Conservation (phyloP, 2,888 invertebrate genomes). For the Hypena proboscidalis region DNA sequence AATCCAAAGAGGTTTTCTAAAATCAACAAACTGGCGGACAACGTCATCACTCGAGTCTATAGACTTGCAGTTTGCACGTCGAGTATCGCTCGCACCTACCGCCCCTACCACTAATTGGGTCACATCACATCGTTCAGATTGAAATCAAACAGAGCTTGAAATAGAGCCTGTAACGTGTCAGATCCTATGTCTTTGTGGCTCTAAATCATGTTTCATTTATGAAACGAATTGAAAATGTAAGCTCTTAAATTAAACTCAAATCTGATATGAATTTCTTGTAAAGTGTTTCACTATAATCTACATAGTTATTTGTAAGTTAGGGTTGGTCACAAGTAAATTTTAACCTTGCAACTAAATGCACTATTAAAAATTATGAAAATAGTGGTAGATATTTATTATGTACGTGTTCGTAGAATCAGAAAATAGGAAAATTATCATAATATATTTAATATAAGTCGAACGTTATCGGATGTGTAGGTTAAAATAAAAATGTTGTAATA, state of each 20-base stretch:
- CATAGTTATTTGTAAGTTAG: no score
- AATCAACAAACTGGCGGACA: not conserved
- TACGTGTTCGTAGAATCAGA: no score
- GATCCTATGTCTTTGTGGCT: conserved; percentile 16
- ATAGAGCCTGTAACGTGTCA: conserved; percentile 40
- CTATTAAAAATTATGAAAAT: no score
- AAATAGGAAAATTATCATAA: no score
- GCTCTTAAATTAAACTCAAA: not conserved
- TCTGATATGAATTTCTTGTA: no score
- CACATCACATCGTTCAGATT: conserved; percentile 54
- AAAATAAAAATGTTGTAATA: no score
- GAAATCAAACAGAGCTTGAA: conserved; percentile 56
- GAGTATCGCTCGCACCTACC: conserved; percentile 35
- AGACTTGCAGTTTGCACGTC: conserved; percentile 1
- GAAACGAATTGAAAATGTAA: not conserved
- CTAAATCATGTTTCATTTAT: conserved; percentile 4
- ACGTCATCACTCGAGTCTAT: not conserved
- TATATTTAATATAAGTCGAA: no score
- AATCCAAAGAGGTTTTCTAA: not conserved
- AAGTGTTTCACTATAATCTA: no score
- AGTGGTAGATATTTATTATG: no score
- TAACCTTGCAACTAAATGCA: no score
- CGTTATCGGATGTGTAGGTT: no score
- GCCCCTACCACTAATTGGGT: conserved; percentile 55
- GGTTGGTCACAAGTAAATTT: no score